Evolutionary conservation across 1,140 invertebrate species (phyloP).

Genomic region (Drosophila nigrodunni): DNA sequence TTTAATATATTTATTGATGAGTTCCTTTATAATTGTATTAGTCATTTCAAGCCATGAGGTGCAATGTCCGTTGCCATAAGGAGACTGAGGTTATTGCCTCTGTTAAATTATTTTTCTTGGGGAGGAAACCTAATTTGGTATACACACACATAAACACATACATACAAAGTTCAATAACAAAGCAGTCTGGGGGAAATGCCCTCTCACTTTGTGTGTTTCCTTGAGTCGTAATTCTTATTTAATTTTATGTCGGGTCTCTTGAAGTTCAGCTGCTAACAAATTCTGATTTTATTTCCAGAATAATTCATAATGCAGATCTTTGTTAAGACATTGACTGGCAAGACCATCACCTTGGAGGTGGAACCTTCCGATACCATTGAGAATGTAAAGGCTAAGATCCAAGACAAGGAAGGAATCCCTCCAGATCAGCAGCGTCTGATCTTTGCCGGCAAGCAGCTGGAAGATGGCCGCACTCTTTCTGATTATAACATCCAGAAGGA

Average conservation of each 20-base stretch:
- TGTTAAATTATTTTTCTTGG: slow-evolving; percentile 9
- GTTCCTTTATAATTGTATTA: slow-evolving; percentile 11
- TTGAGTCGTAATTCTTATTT: not conserved
- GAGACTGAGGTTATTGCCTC: slow-evolving; percentile 33
- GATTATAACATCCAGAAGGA: slow-evolving; percentile 88
- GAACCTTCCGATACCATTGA: slow-evolving; percentile 90
- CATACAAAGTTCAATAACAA: slow-evolving; percentile 8
- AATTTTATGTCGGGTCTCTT: not conserved
- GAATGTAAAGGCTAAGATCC: slow-evolving; percentile 91
- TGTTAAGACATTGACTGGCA: slow-evolving; percentile 96
- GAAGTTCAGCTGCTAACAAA: slow-evolving; percentile 26
- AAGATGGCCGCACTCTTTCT: slow-evolving; percentile 86
- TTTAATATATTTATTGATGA: too few species aligned
- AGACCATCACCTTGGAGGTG: slow-evolving; percentile 94
- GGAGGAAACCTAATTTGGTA: slow-evolving; percentile 15
- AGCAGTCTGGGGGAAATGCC: slow-evolving; percentile 11
- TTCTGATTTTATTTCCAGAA: slow-evolving; percentile 46
- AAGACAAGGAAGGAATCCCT: slow-evolving; percentile 88
- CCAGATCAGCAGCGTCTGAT: slow-evolving; percentile 87
- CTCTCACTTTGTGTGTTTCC: not conserved
- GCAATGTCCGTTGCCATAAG: slow-evolving; percentile 13
- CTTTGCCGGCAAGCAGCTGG: slow-evolving; percentile 88
- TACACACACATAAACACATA: not conserved
- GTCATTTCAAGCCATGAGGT: slow-evolving; percentile 9
- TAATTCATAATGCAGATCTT: slow-evolving; percentile 84